Evolutionary conservation across 2,113 vertebrate species (phyloP).

Genomic region (Oenanthe melanoleuca): DNA sequence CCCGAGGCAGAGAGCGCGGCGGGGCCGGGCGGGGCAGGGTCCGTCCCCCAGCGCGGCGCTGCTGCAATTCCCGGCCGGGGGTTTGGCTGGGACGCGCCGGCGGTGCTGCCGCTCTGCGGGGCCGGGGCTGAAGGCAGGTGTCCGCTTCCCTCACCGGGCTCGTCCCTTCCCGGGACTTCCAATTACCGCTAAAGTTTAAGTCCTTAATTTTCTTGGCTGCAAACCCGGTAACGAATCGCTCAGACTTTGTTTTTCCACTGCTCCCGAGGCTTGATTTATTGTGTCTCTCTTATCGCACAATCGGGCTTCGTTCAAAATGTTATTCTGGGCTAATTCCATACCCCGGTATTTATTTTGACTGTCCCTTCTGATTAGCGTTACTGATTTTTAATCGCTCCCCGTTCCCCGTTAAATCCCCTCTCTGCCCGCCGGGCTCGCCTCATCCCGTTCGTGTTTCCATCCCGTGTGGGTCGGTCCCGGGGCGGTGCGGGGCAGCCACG

Average conservation of each 20-base stretch:
- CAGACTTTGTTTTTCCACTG: slow-evolving; percentile 22
- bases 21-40: neutral
- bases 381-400: neutral
- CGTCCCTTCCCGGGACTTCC: neutral
- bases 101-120: neutral
- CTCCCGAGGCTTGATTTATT: slow-evolving; percentile 50
- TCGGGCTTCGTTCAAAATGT: slow-evolving; percentile 8
- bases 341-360: slow-evolving; percentile 38
- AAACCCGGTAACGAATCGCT: neutral
- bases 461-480: neutral
- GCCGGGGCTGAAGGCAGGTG: neutral
- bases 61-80: neutral
- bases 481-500: neutral
- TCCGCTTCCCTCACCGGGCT: neutral
- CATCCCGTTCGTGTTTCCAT: neutral
- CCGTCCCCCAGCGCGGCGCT: neutral
- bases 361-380: slow-evolving; percentile 51
- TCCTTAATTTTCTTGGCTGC: slow-evolving; percentile 40
- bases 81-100: neutral
- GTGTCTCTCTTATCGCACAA: slow-evolving; percentile 35
- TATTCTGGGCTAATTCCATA: slow-evolving; percentile 28
- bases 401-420: neutral
- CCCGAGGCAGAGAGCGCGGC: neutral
- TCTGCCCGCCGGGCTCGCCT: neutral
- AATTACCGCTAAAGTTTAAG: neutral